Evolutionary conservation across 2,888 invertebrate genomes (phyloP).

Genomic region (Nebria salina): DNA sequence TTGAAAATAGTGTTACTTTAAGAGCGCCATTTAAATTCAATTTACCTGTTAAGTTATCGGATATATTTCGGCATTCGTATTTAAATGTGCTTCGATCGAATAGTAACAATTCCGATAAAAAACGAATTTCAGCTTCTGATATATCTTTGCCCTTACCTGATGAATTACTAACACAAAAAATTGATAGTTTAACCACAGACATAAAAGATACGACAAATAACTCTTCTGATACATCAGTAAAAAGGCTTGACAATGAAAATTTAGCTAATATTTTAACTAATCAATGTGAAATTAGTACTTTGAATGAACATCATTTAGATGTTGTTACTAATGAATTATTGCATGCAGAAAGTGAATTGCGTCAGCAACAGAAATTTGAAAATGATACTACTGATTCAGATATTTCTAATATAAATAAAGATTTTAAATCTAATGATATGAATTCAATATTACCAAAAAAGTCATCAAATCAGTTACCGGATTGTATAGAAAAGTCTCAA

Average conservation of each 20-base stretch:
- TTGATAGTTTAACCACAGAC: background rate
- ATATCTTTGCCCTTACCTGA: background rate
- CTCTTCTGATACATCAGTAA: background rate
- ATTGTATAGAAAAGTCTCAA: no score
- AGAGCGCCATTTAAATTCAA: background rate
- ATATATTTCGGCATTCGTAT: background rate
- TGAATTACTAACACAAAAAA: background rate
- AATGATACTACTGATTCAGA: no score
- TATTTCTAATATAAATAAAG: no score
- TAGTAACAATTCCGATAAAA: background rate
- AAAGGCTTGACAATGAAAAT: background rate
- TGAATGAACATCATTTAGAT: no score
- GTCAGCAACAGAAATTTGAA: no score
- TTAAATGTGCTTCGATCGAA: background rate
- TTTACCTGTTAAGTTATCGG: background rate
- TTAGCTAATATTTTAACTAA: background rate
- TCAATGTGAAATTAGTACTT: background rate
- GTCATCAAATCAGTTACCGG: no score
- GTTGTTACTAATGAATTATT: no score
- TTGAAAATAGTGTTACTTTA: background rate
- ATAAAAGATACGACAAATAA: background rate
- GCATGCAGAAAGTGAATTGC: no score
- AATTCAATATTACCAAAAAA: no score
- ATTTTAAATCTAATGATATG: no score
- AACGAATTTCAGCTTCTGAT: background rate